Evolutionary conservation across 2,797 vertebrate species (phyloP), one percentile per base, ranked within the genome.

Genomic region (Orientallactaga sibirica): DNA sequence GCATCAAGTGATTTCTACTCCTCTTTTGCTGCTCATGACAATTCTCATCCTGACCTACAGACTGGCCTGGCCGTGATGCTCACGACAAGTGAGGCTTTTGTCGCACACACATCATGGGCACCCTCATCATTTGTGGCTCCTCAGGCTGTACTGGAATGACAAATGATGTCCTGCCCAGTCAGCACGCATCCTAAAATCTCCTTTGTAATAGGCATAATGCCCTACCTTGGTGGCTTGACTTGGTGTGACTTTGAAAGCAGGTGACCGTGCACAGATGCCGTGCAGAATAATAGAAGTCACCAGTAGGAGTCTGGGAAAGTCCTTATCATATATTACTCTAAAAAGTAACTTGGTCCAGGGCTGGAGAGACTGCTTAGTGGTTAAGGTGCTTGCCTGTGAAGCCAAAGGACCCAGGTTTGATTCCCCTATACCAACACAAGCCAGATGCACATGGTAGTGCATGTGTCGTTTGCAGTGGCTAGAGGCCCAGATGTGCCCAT

Each of bases 151-250:
- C 11, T 8, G 5, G 58, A 7, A 55, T 95, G 67, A 90, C 75
- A 76, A 73, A 61, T 58, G n/a, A 22, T 74, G 20, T 82, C 64
- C 27, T 95, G 62, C 58, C 58, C 27, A 66, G 79, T 98, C 96
- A 96, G 8, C 70, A 61, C 90, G 67, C 94, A 88, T 96, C 89
- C 93, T 92, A 71, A 93, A 93, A 94, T 95, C 93, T 98, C 93
- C 55, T 96, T 97, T 95, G 52, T 96, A 95, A 91, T 76, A 95
- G 90, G 80, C 96, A 91, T 27, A 3, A 92, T 92, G 96, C 95
- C 68, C n/a, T 37, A 20, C 77, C 75, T 16, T 76, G n/a, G 58
- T 92, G 85, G 81, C 96, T 92, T 27, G 41, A 86, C 93, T 86
- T 95, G 95, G 16, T 78, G 80, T 96, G 91, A 88, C 95, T 86